These are phyloP conservation scores for Phymastichus coffea DNA, from an alignment of 1,140 invertebrate genomes.

Conservation along the genomic window DNA sequence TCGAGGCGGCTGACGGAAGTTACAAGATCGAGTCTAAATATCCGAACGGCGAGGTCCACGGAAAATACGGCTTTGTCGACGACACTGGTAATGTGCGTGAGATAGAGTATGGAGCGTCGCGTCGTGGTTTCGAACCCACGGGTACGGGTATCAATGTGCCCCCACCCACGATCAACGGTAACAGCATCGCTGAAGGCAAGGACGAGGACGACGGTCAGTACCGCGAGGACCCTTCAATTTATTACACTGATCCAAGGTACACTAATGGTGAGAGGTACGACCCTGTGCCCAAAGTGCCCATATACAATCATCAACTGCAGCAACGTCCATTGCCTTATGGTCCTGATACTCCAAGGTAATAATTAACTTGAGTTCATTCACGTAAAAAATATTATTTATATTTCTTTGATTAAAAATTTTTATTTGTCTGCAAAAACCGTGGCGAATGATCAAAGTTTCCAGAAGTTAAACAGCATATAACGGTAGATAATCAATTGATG, in stretches of 20 bases:
- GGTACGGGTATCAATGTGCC: constrained; percentile 78
- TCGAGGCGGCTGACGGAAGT: constrained; percentile 85
- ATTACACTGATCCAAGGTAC: constrained; percentile 72
- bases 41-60: constrained; percentile 76
- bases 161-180: constrained; percentile 62
- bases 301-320: constrained; percentile 33
- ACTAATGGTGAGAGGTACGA: constrained; percentile 58
- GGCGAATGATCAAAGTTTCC: too few relatives aligned
- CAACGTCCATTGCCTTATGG: constrained; percentile 21
- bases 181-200: constrained; percentile 42
- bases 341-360: too few relatives aligned
- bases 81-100: constrained; percentile 70
- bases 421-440: too few relatives aligned
- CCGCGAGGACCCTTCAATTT: constrained; percentile 75
- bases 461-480: too few relatives aligned
- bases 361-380: too few relatives aligned
- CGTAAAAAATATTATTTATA: too few relatives aligned
- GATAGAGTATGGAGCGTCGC: constrained; percentile 76
- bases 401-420: too few relatives aligned
- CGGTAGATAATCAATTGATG: too few relatives aligned
- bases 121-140: constrained; percentile 72
- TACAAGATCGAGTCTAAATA: constrained; percentile 91
- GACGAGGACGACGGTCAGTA: constrained; percentile 79
- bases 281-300: constrained; percentile 34
- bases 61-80: constrained; percentile 81